Evolutionary conservation across 2,797 vertebrate species (phyloP).

Genomic region (Triplophysa bombifrons): DNA sequence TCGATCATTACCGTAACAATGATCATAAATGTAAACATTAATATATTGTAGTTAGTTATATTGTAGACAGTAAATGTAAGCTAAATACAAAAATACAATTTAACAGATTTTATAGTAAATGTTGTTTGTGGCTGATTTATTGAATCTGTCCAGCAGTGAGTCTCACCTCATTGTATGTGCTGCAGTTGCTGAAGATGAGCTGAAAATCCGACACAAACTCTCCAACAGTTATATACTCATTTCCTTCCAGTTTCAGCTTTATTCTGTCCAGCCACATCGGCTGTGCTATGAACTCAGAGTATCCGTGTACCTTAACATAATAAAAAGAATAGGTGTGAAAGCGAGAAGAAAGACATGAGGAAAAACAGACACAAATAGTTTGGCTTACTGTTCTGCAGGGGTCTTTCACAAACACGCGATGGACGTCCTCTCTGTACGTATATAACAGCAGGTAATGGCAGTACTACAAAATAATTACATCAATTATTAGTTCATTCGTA

Average conservation of each 20-base stretch:
- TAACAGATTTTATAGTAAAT: background rate
- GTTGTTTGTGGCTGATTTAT: background rate
- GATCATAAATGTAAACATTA: no score
- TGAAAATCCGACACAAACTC: constrained; percentile 46
- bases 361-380: background rate
- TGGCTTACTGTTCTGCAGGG: constrained; percentile 32
- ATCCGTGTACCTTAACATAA: constrained; percentile 24
- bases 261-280: constrained; percentile 62
- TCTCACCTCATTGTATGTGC: constrained; percentile 54
- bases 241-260: constrained; percentile 42
- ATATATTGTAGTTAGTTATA: no score
- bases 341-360: constrained; percentile 47
- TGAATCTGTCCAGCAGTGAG: background rate
- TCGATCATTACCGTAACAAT: background rate
- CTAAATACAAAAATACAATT: background rate
- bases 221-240: constrained; percentile 41
- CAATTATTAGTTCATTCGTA: background rate
- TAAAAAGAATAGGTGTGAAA: constrained; percentile 39
- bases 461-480: constrained; percentile 29
- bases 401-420: constrained; percentile 29
- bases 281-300: constrained; percentile 22
- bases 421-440: constrained; percentile 42
- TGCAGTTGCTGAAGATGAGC: constrained; percentile 57
- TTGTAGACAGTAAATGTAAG: background rate
- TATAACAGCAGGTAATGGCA: constrained; percentile 54